phyloP scores from a whole-genome alignment of 30 jellyfish, hydroid and myxozoan genomes.

The Hydra vulgaris region DNA sequence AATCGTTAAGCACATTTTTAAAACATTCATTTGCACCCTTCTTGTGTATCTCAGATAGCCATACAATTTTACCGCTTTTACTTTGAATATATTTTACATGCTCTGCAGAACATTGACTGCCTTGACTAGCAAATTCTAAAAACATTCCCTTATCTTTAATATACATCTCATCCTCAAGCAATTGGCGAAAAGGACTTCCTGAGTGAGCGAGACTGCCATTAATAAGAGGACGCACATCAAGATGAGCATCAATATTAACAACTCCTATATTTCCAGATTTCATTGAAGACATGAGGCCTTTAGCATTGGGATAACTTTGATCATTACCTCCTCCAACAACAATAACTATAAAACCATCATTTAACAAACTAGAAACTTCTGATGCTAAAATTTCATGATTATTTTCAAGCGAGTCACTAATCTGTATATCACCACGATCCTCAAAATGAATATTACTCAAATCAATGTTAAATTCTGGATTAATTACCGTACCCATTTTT shows the following conservation, averaged over 20 bases:
- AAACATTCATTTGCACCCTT: not conserved
- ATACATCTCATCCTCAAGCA: slow-evolving; percentile 6
- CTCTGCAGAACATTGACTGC: slow-evolving; percentile 31
- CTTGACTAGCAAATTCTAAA: slow-evolving; percentile 26
- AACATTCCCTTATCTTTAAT: slow-evolving; percentile 9
- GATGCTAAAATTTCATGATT: slow-evolving; percentile 10
- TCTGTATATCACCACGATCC: slow-evolving; percentile 8
- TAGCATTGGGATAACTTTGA: slow-evolving; percentile 29
- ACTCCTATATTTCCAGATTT: slow-evolving; percentile 24
- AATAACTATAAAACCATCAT: slow-evolving; percentile 1
- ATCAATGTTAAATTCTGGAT: slow-evolving; percentile 25
- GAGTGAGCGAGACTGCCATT: slow-evolving; percentile 25
- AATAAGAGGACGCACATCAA: slow-evolving; percentile 23
- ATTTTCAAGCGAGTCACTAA: slow-evolving; percentile 11
- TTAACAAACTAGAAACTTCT: slow-evolving; percentile 2
- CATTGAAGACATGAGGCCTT: slow-evolving; percentile 21
- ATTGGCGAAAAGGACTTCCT: slow-evolving; percentile 30
- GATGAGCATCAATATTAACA: slow-evolving; percentile 30
- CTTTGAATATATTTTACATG: slow-evolving; percentile 15
- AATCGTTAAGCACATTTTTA: slow-evolving; percentile 1
- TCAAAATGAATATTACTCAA: slow-evolving; percentile 1
- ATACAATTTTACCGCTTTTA: slow-evolving; percentile 5
- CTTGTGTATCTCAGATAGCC: slow-evolving; percentile 7
- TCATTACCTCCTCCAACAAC: slow-evolving; percentile 36
- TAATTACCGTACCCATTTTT: slow-evolving; percentile 21